Conservation (phyloP, 2,113 vertebrate species). For the Terrapene triunguis region DNA sequence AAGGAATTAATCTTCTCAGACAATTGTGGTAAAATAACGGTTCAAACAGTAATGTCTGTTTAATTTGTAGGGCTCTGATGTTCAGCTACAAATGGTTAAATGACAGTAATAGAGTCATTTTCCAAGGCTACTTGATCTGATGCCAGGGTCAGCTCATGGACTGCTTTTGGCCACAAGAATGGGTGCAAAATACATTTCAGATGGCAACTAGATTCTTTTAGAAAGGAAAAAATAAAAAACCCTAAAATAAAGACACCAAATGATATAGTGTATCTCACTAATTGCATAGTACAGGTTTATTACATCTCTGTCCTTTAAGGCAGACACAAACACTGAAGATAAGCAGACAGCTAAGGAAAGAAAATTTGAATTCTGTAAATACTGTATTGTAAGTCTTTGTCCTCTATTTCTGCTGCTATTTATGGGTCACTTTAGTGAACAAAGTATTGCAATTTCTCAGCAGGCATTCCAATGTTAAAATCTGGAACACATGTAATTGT, state of each 20-base stretch:
- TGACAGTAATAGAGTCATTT: slow-evolving; percentile 75
- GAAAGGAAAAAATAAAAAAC: slow-evolving; percentile 20
- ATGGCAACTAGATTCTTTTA: neutral
- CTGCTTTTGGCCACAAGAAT: slow-evolving; percentile 50
- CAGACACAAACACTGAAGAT: neutral
- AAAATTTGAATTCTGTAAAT: slow-evolving; percentile 30
- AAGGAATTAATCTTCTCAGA: slow-evolving; percentile 84
- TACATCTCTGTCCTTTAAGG: neutral
- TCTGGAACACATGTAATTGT: neutral
- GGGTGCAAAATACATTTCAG: slow-evolving; percentile 50
- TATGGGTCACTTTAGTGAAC: slow-evolving; percentile 3
- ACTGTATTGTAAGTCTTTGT: neutral
- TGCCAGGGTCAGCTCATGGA: slow-evolving; percentile 67
- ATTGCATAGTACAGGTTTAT: neutral
- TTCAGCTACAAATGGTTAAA: slow-evolving; percentile 76
- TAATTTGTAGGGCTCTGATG: slow-evolving; percentile 80
- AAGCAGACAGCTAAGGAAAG: slow-evolving; percentile 20
- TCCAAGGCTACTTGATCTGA: slow-evolving; percentile 64
- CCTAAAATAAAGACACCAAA: slow-evolving; percentile 30
- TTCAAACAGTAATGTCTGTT: slow-evolving; percentile 79
- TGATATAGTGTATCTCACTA: neutral
- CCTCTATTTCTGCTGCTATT: neutral
- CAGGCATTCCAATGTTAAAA: neutral
- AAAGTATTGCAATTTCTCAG: slow-evolving; percentile 3
- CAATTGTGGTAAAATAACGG: slow-evolving; percentile 81